Evolutionary conservation across 2,888 invertebrate genomes (phyloP).

Genomic region (Polydrusus tereticollis): DNA sequence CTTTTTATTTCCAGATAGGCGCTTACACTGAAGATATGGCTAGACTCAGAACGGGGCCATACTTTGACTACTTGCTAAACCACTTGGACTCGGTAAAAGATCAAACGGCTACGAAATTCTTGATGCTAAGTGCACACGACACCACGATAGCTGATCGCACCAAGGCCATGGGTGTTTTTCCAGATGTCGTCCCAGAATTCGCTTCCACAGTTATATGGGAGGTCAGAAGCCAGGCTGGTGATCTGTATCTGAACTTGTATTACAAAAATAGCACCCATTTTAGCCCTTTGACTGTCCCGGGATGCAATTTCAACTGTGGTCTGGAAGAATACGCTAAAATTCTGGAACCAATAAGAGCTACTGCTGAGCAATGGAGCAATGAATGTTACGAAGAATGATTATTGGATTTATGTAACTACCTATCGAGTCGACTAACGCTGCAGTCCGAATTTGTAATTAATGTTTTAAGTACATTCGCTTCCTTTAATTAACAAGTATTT

Average conservation of each 20-base stretch:
- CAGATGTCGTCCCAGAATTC: constrained; percentile 75
- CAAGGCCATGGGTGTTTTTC: constrained; percentile 76
- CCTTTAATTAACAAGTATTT: too few species aligned
- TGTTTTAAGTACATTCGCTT: too few species aligned
- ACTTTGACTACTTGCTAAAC: constrained; percentile 48
- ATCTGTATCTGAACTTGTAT: constrained; percentile 39
- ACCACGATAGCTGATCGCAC: constrained; percentile 79
- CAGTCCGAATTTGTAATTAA: too few species aligned
- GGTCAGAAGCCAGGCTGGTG: constrained; percentile 60
- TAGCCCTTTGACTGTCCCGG: constrained; percentile 22
- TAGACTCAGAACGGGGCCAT: constrained; percentile 65
- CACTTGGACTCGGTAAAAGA: constrained; percentile 40
- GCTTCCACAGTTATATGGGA: constrained; percentile 78
- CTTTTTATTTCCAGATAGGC: constrained; percentile 69
- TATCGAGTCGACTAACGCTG: too few species aligned
- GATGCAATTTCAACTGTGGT: constrained; percentile 39
- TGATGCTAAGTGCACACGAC: constrained; percentile 77
- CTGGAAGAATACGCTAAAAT: constrained; percentile 19
- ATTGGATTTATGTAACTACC: not conserved
- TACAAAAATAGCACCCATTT: constrained; percentile 46
- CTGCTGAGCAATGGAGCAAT: constrained; percentile 18
- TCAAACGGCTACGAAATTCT: constrained; percentile 43
- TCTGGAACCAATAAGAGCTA: constrained; percentile 25
- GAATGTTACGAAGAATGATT: constrained; percentile 30
- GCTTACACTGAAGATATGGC: constrained; percentile 71